Evolutionary conservation across 2,113 vertebrate species (phyloP), one percentile per base, ranked within the genome.

Genomic region (Anhinga rufa): DNA sequence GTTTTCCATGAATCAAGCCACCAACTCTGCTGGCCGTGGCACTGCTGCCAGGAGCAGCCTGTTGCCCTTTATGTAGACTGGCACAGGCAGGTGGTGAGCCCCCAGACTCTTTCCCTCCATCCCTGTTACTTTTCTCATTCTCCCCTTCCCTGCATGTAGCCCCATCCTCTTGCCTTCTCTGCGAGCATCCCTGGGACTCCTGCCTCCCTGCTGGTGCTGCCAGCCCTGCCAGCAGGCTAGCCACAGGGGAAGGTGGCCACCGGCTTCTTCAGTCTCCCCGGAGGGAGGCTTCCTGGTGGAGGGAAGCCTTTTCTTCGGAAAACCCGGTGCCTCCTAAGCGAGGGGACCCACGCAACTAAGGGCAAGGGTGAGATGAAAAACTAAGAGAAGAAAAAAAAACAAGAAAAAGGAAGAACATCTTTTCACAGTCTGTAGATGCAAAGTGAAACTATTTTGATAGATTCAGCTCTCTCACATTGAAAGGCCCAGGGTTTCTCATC

Each of bases 381-480:
- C 12, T 42, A 52, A 42, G 36, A 90, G 29, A 12, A 49, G 25
- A 40, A 58, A 62, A 25, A 68, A 44, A 44, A 44, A 72, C 75
- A 75, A 85, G 58, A 85, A 87, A 89, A 85, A 64, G 24, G 36
- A 90, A 89, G 77, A 95, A 76, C 31, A 42, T 79, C 3, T 94
- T 91, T 95, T 95, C 90, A 71, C 55, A 71, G 90, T 68, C 66
- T 1, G 31, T 55, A 95, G 93, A 95, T 90, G 87, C 82, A 96
- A 96, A 96, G 58, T 57, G 95, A 97, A 97, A 97, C 95, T 95
- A 75, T 90, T 96, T 80, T 82, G 77, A 88, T 58, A 93, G 83
- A 74, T 84, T 93, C 64, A 75, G 38, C 86, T 95, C 91, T 81
- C 83, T 51, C 83, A 88, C 42, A 0, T 68, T 89, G 77, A 93